These are phyloP conservation scores for Agapornis roseicollis DNA, from an alignment of 2,113 vertebrate genomes.

Conservation along the genomic window DNA sequence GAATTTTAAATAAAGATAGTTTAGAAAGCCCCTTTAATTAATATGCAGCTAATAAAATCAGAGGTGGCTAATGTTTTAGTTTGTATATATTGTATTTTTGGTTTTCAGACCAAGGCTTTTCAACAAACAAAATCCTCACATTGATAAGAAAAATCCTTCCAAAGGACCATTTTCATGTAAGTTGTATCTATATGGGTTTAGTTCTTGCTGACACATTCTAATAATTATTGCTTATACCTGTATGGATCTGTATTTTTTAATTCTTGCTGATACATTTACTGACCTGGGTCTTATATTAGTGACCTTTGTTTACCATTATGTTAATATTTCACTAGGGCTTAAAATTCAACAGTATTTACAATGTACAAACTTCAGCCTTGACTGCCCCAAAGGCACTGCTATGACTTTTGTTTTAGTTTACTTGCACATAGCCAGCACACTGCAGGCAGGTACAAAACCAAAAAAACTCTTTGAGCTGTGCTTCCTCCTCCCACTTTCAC, in stretches of 20 bases:
- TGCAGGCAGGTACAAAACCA: neutral
- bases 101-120: neutral
- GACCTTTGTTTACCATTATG: neutral
- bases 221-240: neutral
- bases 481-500: neutral
- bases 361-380: neutral
- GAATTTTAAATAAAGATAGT: neutral
- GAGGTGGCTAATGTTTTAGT: neutral
- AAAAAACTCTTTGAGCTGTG: neutral
- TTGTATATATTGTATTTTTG: neutral
- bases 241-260: neutral
- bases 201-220: neutral
- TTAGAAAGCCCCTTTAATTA: neutral
- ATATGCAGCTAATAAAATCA: neutral
- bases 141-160: neutral
- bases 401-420: neutral
- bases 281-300: neutral
- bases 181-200: neutral
- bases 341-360: neutral
- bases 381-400: neutral
- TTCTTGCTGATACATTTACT: neutral
- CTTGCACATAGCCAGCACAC: neutral
- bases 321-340: conserved; percentile 40
- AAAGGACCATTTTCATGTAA: neutral
- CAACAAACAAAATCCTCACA: neutral